Conservation (phyloP, 2,888 invertebrate species). For the Drosophila lacicola region DNA sequence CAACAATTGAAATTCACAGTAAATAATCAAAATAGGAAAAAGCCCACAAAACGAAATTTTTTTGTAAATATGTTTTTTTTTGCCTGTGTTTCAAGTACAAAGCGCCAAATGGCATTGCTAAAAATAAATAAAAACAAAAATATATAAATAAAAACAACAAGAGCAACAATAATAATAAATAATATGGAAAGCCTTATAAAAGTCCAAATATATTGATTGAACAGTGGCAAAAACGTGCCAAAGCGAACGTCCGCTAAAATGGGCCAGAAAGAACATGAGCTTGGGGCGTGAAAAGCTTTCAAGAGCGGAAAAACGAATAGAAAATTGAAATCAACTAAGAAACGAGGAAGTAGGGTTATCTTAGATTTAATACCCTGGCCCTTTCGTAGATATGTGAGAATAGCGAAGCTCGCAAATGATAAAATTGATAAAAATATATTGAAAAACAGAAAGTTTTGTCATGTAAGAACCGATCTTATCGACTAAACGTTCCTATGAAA, state of each 20-base stretch:
- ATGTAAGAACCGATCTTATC: too few species aligned
- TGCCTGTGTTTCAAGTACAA: slow-evolving; percentile 51
- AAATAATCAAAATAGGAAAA: slow-evolving; percentile 45
- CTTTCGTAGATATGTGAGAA: too few species aligned
- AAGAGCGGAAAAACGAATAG: background rate
- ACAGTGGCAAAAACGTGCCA: slow-evolving; percentile 6
- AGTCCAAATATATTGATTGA: slow-evolving; percentile 21
- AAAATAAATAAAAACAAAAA: slow-evolving; percentile 17
- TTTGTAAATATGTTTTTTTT: slow-evolving; percentile 22
- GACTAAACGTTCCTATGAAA: too few species aligned
- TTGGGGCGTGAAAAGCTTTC: background rate
- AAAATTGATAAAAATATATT: too few species aligned
- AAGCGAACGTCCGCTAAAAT: background rate
- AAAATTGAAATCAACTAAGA: background rate
- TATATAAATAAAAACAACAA: background rate
- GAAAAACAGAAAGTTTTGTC: background rate
- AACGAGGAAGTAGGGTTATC: background rate
- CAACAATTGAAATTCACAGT: slow-evolving; percentile 56
- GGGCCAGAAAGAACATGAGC: background rate
- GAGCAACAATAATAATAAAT: slow-evolving; percentile 18
- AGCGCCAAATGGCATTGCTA: slow-evolving; percentile 47
- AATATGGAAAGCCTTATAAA: slow-evolving; percentile 33
- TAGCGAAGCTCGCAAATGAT: too few species aligned
- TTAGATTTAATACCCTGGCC: too few species aligned
- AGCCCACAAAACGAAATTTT: slow-evolving; percentile 21